Base-by-base conservation (phyloP, 1,140 invertebrate species). In the Drosophila pseudoananassae region DNA sequence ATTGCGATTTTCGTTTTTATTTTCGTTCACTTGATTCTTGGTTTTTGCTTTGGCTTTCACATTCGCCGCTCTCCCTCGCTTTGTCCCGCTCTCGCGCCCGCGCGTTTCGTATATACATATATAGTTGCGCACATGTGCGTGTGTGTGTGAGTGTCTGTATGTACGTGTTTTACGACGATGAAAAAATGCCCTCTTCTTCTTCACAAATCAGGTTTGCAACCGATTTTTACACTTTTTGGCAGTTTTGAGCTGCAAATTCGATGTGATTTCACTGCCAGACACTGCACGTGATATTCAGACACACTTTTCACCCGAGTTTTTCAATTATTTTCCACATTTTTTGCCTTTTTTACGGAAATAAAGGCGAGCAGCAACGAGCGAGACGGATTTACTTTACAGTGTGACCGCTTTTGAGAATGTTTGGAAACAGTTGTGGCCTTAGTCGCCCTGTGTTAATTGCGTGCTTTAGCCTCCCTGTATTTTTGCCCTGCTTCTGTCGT, bases 11-110 rank as follows among this genome's bases (percentile, higher is more conserved):
- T 85, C 79, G 82, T 87, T 85, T 85, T 85, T 85, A 85, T 85
- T 85, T 85, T 85, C 75, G 83, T 85, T 85, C 83, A 88, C 83
- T 88, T 85, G 85, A 87, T 87, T 85, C 82, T 87, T 85, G 82
- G 82, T 78, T 85, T 84, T 85, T 85, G 82, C 82, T 85, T 85
- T 85, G 82, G 52, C 83, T 87, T 76, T 85, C 78, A 61, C 74
- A 85, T 85, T 88, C 83, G 82, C 82, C 78, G 81, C 79, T 69
- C 56, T 36, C 71, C 58, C 54, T 52, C 49, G 27, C 38, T 31
- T 45, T 66, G 58, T 74, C 47, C 56, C 66, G 69, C 69, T 72
- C 63, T 81, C 68, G 82, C 81, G 81, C 73, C 77, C 82, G 81
- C 81, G 81, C 81, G 72, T 80, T 81, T 47, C 50, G 65, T 56